Percentiles rank a stretch among this genome's conserved stretches.
Evolutionary conservation across 2,113 vertebrate genomes (phyloP).

Genomic region (Chascanopsetta lugubris): DNA sequence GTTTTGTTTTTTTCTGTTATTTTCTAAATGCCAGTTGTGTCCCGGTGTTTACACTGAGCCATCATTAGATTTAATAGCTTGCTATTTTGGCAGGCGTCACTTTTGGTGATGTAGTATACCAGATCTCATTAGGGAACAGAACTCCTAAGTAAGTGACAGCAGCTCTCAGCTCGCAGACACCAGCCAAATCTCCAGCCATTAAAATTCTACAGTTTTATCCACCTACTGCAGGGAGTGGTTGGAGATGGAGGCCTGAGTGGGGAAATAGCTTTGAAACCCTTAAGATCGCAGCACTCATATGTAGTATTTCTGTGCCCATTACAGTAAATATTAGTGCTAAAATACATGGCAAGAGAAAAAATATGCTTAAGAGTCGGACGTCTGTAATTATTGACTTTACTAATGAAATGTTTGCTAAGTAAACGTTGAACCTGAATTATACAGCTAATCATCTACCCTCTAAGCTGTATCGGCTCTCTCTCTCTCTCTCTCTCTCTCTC

Average conservation of each 20-base stretch:
- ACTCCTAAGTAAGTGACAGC: slow-evolving; percentile 39
- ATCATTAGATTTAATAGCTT: slow-evolving; percentile 30
- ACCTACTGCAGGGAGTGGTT: background rate
- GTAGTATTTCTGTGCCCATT: background rate
- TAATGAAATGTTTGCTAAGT: slow-evolving; percentile 21
- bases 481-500: no score
- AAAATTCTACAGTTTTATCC: slow-evolving; percentile 4
- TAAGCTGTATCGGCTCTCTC: slow-evolving; percentile 16
- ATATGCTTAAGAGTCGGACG: background rate
- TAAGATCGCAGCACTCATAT: background rate
- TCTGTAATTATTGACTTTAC: slow-evolving; percentile 6
- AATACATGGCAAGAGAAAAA: background rate
- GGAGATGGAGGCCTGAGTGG: background rate
- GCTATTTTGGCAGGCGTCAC: slow-evolving; percentile 24
- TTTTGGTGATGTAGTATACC: slow-evolving; percentile 22
- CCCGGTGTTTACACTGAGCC: slow-evolving; percentile 17
- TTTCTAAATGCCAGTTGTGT: background rate
- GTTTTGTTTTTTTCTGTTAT: no score
- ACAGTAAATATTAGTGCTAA: background rate
- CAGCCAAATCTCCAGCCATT: slow-evolving; percentile 18
- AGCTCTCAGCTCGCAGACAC: slow-evolving; percentile 20
- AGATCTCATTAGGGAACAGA: slow-evolving; percentile 49
- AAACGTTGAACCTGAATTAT: slow-evolving; percentile 32
- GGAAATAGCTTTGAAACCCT: background rate
- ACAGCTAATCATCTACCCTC: slow-evolving; percentile 37